Evolutionary conservation across 2,888 invertebrate genomes (phyloP).

Genomic region (Anorthoa munda): DNA sequence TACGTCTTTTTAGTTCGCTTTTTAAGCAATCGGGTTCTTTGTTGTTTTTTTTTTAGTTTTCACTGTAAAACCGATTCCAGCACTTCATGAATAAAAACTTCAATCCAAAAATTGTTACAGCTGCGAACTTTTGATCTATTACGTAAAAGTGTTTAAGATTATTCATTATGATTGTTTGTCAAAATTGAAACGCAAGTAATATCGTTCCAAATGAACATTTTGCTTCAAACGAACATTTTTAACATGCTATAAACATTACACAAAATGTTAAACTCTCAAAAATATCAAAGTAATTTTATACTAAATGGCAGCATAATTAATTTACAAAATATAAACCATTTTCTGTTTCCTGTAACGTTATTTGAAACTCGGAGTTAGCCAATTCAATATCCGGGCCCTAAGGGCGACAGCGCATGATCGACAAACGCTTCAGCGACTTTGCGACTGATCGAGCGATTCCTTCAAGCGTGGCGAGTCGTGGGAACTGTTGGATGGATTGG

Average conservation of each 20-base stretch:
- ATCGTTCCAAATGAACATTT: neutral
- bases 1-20: no score
- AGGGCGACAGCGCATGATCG: constrained; percentile 33
- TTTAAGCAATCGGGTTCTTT: no score
- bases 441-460: constrained; percentile 13
- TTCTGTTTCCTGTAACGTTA: constrained; percentile 30
- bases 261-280: constrained; percentile 1
- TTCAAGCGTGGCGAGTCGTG: constrained; percentile 24
- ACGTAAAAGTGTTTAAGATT: no score
- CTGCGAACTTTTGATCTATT: no score
- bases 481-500: constrained; percentile 15
- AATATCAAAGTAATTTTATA: neutral
- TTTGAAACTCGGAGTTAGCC: constrained; percentile 38
- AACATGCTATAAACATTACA: neutral
- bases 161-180: no score
- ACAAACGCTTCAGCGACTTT: constrained; percentile 13
- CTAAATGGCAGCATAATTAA: constrained; percentile 16
- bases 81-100: neutral
- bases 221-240: neutral
- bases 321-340: constrained; percentile 34
- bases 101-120: neutral
- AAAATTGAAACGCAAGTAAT: neutral
- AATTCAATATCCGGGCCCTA: constrained; percentile 49
- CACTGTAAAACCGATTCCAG: neutral
- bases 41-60: no score